A percentile compares a stretch with the other conserved stretches of the same genome.
phyloP scores from a whole-genome alignment of 2,113 vertebrate genomes.

The Sebastes fasciatus region DNA sequence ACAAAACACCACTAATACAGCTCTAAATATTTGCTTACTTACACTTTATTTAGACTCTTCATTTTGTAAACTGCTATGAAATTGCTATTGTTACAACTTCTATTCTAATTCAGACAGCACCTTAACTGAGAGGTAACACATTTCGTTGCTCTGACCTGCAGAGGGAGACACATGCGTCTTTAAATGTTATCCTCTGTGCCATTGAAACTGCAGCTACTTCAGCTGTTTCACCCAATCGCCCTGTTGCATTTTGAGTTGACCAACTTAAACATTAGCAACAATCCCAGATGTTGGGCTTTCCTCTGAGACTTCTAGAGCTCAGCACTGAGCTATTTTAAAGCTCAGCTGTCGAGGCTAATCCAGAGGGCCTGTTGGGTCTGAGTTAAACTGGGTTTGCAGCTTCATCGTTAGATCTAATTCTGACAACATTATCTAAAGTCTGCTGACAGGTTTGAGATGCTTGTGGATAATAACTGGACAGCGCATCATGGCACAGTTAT shows the following conservation, averaged over 20 bases:
- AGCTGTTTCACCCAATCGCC: not conserved
- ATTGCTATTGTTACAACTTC: not conserved
- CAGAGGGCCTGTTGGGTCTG: slow-evolving; percentile 38
- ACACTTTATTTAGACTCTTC: not conserved
- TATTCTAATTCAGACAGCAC: not conserved
- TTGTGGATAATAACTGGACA: not conserved
- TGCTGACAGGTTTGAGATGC: not conserved
- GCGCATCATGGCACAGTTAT: slow-evolving; percentile 12
- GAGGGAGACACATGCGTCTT: slow-evolving; percentile 67
- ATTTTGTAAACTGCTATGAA: not conserved
- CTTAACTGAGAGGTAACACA: not conserved
- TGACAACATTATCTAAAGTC: slow-evolving; percentile 51
- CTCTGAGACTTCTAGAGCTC: slow-evolving; percentile 35
- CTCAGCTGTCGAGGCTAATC: slow-evolving; percentile 65
- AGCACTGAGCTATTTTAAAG: slow-evolving; percentile 67
- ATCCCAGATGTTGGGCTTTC: slow-evolving; percentile 53
- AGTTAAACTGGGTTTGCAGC: slow-evolving; percentile 65
- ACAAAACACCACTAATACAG: not conserved
- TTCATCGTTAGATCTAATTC: slow-evolving; percentile 47
- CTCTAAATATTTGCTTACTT: not conserved
- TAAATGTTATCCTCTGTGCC: not conserved
- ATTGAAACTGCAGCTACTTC: not conserved
- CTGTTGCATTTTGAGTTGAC: not conserved
- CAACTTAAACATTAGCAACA: slow-evolving; percentile 25
- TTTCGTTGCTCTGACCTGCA: slow-evolving; percentile 55